Conservation (phyloP, 2,113 vertebrate genomes). For the Ornithorhynchus anatinus region DNA sequence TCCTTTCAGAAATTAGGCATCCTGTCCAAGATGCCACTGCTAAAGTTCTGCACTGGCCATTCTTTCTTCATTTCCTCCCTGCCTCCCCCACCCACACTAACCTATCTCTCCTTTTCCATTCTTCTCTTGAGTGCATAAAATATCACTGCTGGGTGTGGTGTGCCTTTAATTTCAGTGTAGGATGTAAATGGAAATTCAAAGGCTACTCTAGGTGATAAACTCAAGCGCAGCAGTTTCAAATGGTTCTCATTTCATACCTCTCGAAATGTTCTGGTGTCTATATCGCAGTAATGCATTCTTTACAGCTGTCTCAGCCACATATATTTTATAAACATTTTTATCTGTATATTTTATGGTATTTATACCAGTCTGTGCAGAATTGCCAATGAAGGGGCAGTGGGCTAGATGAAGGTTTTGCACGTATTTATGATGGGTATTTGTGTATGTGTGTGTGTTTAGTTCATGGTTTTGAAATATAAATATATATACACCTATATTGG, state of each 20-base stretch:
- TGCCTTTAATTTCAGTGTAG: neutral
- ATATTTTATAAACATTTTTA: neutral
- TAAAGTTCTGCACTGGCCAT: too few species aligned
- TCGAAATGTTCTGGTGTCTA: neutral
- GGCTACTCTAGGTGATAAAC: neutral
- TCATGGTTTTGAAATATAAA: too few species aligned
- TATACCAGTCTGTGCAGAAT: neutral
- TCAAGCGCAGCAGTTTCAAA: neutral
- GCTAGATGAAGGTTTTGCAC: neutral
- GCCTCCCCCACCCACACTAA: too few species aligned
- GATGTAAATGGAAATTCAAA: constrained; percentile 11
- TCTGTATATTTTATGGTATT: neutral
- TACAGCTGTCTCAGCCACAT: neutral
- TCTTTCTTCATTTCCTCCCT: too few species aligned
- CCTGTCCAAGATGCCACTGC: too few species aligned
- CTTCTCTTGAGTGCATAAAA: neutral
- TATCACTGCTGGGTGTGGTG: neutral
- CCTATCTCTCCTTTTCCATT: neutral
- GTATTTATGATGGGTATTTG: too few species aligned
- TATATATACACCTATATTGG: too few species aligned
- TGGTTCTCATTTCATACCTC: neutral
- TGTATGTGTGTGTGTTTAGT: too few species aligned
- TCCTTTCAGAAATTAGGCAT: too few species aligned
- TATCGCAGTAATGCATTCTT: neutral
- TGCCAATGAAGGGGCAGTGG: neutral